Base-by-base conservation (phyloP, 1,140 invertebrate genomes). In the Colletes latitarsis region DNA sequence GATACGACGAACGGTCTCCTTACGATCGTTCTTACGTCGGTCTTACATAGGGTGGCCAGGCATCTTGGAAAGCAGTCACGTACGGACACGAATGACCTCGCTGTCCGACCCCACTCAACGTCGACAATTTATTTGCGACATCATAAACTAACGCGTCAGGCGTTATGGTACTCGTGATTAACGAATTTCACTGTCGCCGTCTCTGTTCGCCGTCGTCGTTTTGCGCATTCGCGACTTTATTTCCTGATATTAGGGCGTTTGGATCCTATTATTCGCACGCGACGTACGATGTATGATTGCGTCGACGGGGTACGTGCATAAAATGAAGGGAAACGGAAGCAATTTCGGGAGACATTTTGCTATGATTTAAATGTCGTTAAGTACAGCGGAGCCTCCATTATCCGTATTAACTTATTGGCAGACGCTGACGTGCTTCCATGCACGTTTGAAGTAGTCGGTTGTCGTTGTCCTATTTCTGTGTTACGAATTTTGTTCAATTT, bases 81-180 rank as follows among this genome's bases (percentile, higher is more conserved):
- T 89, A 89, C 78, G 67, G 72, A 73, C 83, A 90, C 84, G 87
- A 89, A 90, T 87, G 88, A 86, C 84, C 86, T 72, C 68, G 41
- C 84, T 74, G 73, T 77, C 74, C 67, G 77, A 74, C 81, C 83
- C 85, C 84, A 84, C 84, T 89, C 87, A 64, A 89, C 80, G 82
- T 81, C 57, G 77, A 88, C 89, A 89, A 90, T 90, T 90, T 89
- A 90, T 89, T 90, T 86, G 87, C 78, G 82, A 87, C 84, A 71
- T 57, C 83, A 84, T 85, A 86, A 88, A 88, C 83, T 88, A 81
- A 82, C 84, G 58, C 77, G 75, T 84, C 62, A 43, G 46, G 69
- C 83, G 85, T 89, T 88, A 85, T 82, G 84, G 76, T 77, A 69
- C 83, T 80, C 75, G 88, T 89, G 90, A 91, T 90, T 89, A 90